Evolutionary conservation across 2,797 vertebrate species (phyloP).

Genomic region (Helarctos malayanus): DNA sequence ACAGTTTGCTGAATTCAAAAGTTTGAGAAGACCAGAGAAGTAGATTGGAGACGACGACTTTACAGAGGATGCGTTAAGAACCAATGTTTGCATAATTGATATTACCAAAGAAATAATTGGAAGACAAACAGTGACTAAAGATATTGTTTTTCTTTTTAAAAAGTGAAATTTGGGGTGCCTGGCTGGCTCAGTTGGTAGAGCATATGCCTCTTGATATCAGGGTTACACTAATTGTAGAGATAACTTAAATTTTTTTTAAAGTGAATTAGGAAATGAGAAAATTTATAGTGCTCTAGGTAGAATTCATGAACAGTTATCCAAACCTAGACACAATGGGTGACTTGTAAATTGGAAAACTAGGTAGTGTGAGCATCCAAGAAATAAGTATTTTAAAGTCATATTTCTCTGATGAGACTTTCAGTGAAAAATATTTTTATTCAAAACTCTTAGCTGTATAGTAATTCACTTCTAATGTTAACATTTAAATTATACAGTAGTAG

Average conservation of each 20-base stretch:
- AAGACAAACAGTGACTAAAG: not conserved
- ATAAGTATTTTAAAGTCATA: not conserved
- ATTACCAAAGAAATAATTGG: not conserved
- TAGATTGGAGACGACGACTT: not conserved
- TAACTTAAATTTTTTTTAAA: not conserved
- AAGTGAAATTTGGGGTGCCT: not conserved
- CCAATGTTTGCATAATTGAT: not conserved
- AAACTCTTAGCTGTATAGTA: not conserved
- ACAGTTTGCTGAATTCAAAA: not conserved
- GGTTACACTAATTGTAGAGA: not conserved
- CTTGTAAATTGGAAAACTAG: constrained; percentile 8
- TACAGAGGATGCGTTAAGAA: not conserved
- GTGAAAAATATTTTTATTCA: not conserved
- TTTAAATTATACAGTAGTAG: not conserved
- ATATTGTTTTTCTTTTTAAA: not conserved
- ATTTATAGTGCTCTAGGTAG: not conserved
- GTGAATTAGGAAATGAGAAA: constrained; percentile 21
- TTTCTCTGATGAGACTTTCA: not conserved
- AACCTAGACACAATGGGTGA: not conserved
- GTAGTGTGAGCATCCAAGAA: not conserved
- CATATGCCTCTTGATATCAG: not conserved
- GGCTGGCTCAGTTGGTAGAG: not conserved
- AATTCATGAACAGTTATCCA: not conserved
- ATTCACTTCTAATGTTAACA: constrained; percentile 29
- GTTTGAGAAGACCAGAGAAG: not conserved